Evolutionary conservation across 2,113 vertebrate species (phyloP).

Genomic region (Pangasianodon gigas): DNA sequence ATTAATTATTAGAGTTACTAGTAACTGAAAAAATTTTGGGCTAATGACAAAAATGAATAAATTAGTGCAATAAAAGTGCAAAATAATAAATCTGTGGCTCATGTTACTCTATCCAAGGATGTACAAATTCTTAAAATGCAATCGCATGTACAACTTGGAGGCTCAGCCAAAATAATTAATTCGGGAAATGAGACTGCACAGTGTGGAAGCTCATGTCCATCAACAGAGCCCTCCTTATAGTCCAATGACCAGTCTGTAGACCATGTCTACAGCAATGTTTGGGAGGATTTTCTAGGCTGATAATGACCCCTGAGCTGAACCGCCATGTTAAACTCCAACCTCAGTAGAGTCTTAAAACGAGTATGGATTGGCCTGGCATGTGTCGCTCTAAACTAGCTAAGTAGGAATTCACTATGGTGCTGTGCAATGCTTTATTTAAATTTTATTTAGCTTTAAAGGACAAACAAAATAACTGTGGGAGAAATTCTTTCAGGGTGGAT

Average conservation of each 20-base stretch:
- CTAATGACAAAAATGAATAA: background rate
- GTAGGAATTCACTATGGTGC: background rate
- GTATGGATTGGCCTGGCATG: background rate
- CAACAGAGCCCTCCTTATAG: background rate
- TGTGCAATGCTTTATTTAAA: background rate
- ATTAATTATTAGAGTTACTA: background rate
- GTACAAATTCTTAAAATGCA: background rate
- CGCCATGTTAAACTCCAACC: background rate
- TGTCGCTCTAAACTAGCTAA: background rate
- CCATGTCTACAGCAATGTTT: background rate
- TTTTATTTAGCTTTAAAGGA: background rate
- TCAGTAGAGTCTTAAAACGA: background rate
- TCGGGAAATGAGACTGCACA: background rate
- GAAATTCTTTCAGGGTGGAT: background rate
- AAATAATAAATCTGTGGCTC: background rate
- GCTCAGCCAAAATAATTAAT: background rate
- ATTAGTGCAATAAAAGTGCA: background rate
- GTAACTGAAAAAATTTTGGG: background rate
- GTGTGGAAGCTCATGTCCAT: background rate
- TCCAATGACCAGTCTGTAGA: background rate
- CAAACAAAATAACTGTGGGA: background rate
- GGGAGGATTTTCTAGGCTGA: background rate
- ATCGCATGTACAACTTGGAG: background rate
- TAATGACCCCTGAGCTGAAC: background rate
- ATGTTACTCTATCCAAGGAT: background rate